Conservation (phyloP, 2,797 vertebrate genomes). For the Erethizon dorsatum region DNA sequence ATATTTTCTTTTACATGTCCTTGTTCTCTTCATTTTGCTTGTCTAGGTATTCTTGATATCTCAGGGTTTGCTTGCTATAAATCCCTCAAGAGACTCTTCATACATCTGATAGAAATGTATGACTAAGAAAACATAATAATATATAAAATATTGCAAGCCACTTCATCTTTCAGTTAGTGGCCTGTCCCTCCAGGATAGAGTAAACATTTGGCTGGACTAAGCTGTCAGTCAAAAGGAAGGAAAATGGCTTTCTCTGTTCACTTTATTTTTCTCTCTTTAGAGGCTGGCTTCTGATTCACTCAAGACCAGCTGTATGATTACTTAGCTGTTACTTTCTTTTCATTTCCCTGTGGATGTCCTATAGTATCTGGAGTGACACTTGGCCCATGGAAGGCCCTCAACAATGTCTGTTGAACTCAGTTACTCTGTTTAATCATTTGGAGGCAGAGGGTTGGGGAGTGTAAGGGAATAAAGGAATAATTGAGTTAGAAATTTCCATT, state of each 20-base stretch:
- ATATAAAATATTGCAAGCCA: background rate
- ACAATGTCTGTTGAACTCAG: background rate
- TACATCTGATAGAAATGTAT: background rate
- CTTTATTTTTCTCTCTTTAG: background rate
- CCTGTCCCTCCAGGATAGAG: background rate
- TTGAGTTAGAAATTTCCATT: background rate
- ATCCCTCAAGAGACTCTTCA: background rate
- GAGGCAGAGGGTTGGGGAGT: accelerated
- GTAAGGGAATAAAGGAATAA: too few species aligned
- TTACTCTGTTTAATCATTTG: background rate
- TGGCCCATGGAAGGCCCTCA: background rate
- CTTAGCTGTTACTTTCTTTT: background rate
- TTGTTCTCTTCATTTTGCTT: background rate
- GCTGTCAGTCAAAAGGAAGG: background rate
- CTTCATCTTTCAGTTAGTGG: background rate
- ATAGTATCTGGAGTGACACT: background rate
- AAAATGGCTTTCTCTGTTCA: background rate
- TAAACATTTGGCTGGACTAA: background rate
- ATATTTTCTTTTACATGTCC: background rate
- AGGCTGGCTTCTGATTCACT: background rate
- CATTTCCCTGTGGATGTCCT: background rate
- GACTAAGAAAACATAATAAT: background rate
- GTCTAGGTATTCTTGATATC: background rate
- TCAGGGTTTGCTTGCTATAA: background rate
- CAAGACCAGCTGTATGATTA: background rate